These are phyloP conservation scores for Dendrolimus kikuchii DNA, from an alignment of 1,140 invertebrate species.

Conservation along the genomic window DNA sequence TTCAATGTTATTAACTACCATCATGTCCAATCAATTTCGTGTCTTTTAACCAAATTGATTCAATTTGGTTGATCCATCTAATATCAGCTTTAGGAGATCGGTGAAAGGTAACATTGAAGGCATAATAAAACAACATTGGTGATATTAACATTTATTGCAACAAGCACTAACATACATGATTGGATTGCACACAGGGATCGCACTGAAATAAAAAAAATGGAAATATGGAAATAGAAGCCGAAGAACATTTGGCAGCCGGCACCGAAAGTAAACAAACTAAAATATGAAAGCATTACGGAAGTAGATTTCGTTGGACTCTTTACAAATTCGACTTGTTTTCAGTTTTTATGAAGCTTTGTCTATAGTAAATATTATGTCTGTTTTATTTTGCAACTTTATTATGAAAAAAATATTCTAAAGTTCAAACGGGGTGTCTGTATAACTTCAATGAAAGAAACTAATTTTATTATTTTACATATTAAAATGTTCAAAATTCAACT, in stretches of 20 bases:
- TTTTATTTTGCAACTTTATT: no score
- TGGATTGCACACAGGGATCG: slow-evolving; percentile 21
- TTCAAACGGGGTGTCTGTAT: no score
- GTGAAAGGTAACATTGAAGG: slow-evolving; percentile 28
- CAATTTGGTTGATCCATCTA: neutral
- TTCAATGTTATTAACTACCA: no score
- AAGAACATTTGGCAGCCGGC: slow-evolving; percentile 20
- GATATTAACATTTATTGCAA: slow-evolving; percentile 56
- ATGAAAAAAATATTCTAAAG: no score
- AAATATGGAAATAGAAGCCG: slow-evolving; percentile 40
- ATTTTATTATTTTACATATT: no score
- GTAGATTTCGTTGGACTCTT: slow-evolving; percentile 23
- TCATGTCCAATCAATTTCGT: no score
- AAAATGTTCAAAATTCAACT: no score
- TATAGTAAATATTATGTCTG: no score
- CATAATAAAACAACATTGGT: slow-evolving; percentile 63
- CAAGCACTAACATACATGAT: slow-evolving; percentile 29
- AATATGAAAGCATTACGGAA: slow-evolving; percentile 20
- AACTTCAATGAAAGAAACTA: no score
- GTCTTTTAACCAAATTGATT: neutral
- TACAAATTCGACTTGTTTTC: slow-evolving; percentile 7
- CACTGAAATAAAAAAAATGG: slow-evolving; percentile 32
- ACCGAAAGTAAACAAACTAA: slow-evolving; percentile 31
- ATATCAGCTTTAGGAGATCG: slow-evolving; percentile 4
- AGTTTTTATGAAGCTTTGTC: neutral